phyloP scores from a whole-genome alignment of 1,140 invertebrate species.

The Elysia chlorotica region DNA sequence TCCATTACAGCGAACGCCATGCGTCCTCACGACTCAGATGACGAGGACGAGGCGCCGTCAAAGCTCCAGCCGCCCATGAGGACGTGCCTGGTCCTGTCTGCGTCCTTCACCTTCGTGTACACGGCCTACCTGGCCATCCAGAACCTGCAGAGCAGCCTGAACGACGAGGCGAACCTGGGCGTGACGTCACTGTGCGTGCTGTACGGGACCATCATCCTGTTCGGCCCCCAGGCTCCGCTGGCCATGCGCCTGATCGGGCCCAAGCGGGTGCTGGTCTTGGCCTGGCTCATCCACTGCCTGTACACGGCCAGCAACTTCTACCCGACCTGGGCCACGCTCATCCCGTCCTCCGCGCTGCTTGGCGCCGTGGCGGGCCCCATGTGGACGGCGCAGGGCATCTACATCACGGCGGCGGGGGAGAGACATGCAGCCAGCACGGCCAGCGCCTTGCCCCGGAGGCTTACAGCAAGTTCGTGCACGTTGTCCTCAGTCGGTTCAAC shows the following conservation, averaged over 20 bases:
- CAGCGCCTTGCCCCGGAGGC: conserved; percentile 7
- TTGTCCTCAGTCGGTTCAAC: conserved; percentile 39
- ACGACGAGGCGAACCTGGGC: conserved; percentile 37
- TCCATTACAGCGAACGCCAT: not conserved
- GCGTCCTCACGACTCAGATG: not conserved
- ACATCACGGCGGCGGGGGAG: conserved; percentile 27
- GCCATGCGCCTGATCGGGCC: conserved; percentile 35
- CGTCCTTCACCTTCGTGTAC: conserved; percentile 38
- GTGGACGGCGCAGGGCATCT: conserved; percentile 44
- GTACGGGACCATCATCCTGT: conserved; percentile 35
- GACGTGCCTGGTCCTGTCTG: conserved; percentile 34
- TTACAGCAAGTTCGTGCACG: conserved; percentile 19
- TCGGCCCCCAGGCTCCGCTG: conserved; percentile 33
- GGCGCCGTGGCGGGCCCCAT: conserved; percentile 33
- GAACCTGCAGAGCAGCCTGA: conserved; percentile 54
- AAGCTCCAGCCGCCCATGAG: conserved; percentile 19
- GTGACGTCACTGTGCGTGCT: conserved; percentile 29
- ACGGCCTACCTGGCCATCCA: conserved; percentile 47
- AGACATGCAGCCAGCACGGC: conserved; percentile 1
- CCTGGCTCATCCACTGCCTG: conserved; percentile 31
- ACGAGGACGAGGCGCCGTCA: not conserved
- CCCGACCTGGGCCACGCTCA: conserved; percentile 36
- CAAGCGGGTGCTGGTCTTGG: conserved; percentile 34
- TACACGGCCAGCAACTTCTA: conserved; percentile 61
- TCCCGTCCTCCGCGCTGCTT: conserved; percentile 34